Conservation (phyloP, 2,888 invertebrate species). For the Rhaphigaster nebulosa region DNA sequence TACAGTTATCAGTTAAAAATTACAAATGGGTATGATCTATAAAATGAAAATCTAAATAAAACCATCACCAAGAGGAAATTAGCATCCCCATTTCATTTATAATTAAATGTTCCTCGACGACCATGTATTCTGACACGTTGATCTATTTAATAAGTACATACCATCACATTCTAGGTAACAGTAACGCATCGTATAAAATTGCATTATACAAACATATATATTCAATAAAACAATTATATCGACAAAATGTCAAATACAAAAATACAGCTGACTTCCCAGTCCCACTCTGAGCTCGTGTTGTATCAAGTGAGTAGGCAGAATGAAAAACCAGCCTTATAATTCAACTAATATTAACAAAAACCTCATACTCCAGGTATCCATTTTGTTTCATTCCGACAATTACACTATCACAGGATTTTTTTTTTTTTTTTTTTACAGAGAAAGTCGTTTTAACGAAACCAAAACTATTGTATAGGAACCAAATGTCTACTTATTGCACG, state of each 20-base stretch:
- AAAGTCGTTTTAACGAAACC: slow-evolving; percentile 41
- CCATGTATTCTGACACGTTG: slow-evolving; percentile 21
- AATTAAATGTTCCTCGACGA: slow-evolving; percentile 19
- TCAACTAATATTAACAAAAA: slow-evolving; percentile 56
- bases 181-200: slow-evolving; percentile 58
- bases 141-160: slow-evolving; percentile 46
- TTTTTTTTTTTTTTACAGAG: not conserved
- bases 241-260: slow-evolving; percentile 49
- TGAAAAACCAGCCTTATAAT: slow-evolving; percentile 61
- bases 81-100: slow-evolving; percentile 29
- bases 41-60: slow-evolving; percentile 29
- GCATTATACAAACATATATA: slow-evolving; percentile 39
- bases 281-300: slow-evolving; percentile 58
- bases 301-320: slow-evolving; percentile 61
- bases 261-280: slow-evolving; percentile 62
- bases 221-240: slow-evolving; percentile 47
- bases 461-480: slow-evolving; percentile 55
- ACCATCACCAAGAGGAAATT: slow-evolving; percentile 55
- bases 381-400: slow-evolving; percentile 44
- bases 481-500: slow-evolving; percentile 52
- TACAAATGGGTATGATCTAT: slow-evolving; percentile 50
- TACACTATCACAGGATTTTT: slow-evolving; percentile 45
- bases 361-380: slow-evolving; percentile 21
- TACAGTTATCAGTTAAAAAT: slow-evolving; percentile 52
- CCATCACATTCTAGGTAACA: slow-evolving; percentile 60